A percentile compares a stretch with the other conserved stretches of the same genome.
These are phyloP conservation scores for Artibeus jamaicensis DNA, from an alignment of 2,797 vertebrate genomes.

Conservation along the genomic window DNA sequence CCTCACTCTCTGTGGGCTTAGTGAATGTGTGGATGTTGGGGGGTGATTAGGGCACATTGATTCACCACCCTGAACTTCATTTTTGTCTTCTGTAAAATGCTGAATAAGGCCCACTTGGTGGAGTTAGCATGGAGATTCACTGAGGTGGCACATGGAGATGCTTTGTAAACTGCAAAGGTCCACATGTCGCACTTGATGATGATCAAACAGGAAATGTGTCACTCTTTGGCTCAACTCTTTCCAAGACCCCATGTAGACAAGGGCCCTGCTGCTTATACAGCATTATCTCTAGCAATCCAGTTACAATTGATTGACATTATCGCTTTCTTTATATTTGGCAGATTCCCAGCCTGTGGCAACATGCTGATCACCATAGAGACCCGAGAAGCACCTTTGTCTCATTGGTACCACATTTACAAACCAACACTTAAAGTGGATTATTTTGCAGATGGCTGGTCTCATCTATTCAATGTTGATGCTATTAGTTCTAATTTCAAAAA, in stretches of 20 bases:
- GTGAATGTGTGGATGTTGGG: background rate
- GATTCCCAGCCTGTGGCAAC: conserved; percentile 51
- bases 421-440: conserved; percentile 58
- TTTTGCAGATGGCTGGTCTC: conserved; percentile 62
- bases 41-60: background rate
- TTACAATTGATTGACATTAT: conserved; percentile 70
- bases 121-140: background rate
- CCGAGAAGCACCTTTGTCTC: background rate
- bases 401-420: conserved; percentile 52
- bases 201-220: background rate
- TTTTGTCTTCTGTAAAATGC: conserved; percentile 27
- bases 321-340: conserved; percentile 54
- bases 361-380: conserved; percentile 44
- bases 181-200: background rate
- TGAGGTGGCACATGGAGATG: background rate
- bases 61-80: background rate
- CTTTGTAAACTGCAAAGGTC: conserved; percentile 18
- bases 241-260: conserved; percentile 21
- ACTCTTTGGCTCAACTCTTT: conserved; percentile 26
- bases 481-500: conserved; percentile 65
- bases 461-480: conserved; percentile 58
- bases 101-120: background rate
- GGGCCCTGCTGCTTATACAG: background rate
- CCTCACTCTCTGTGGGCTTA: background rate
- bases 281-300: conserved; percentile 50